These are phyloP conservation scores for Brachionus sp. DNA, from an alignment of 1,140 invertebrate species.

Conservation along the genomic window DNA sequence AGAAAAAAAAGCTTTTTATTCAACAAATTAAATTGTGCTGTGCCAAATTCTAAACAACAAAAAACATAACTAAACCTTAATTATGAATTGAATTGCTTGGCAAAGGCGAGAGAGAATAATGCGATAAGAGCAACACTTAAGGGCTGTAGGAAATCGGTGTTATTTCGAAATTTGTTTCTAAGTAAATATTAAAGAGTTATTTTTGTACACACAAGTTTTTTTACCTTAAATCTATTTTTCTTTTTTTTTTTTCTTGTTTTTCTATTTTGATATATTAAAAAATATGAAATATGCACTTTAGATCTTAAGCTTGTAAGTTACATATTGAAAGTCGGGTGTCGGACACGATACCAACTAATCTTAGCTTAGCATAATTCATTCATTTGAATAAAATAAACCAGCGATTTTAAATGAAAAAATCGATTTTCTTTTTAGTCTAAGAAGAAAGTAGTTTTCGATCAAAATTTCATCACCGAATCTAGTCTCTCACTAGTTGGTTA, in stretches of 20 bases:
- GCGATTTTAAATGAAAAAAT: not conserved
- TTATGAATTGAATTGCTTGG: constrained; percentile 1
- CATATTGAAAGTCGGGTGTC: not conserved
- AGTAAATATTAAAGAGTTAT: constrained; percentile 26
- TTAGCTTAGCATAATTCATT: not conserved
- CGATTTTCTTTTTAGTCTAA: not conserved
- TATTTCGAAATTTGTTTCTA: constrained; percentile 6
- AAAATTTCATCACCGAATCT: constrained; percentile 8
- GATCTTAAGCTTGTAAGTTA: not conserved
- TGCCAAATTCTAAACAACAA: constrained; percentile 8
- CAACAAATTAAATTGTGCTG: not conserved
- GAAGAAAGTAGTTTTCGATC: constrained; percentile 32
- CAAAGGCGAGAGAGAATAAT: not conserved
- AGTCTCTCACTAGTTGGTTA: not conserved
- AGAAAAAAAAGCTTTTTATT: not conserved
- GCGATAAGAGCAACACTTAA: constrained; percentile 9
- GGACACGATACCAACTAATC: not conserved
- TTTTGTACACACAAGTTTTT: not conserved
- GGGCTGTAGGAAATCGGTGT: not conserved
- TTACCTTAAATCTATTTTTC: not conserved
- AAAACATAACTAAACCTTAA: not conserved
- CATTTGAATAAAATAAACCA: not conserved
- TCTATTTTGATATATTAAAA: not conserved
- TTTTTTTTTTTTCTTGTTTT: not conserved
- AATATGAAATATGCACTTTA: not conserved